Percentiles rank a stretch among this genome's conserved stretches.
phyloP scores from a whole-genome alignment of 2,888 invertebrate species.

The Agriopis marginaria region DNA sequence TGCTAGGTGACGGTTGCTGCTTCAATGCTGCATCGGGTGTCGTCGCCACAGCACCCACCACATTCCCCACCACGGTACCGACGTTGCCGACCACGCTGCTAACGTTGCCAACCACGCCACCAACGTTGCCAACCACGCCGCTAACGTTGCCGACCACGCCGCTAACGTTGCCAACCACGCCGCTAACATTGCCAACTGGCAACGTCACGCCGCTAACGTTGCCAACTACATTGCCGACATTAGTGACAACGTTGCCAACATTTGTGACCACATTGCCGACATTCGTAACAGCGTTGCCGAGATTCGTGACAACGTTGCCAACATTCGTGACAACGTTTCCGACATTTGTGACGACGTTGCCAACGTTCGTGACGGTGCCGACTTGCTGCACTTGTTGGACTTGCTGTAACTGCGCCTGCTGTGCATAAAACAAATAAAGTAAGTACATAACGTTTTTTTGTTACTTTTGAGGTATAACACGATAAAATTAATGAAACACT shows the following conservation, averaged over 20 bases:
- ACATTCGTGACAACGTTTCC: slow-evolving; percentile 33
- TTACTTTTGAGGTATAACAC: too few species aligned
- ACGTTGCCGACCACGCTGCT: slow-evolving; percentile 58
- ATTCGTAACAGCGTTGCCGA: slow-evolving; percentile 41
- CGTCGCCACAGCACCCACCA: slow-evolving; percentile 50
- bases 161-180: slow-evolving; percentile 57
- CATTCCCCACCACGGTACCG: slow-evolving; percentile 48
- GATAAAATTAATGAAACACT: too few species aligned
- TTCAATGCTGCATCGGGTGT: slow-evolving; percentile 71
- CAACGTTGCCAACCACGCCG: slow-evolving; percentile 49
- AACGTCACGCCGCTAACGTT: slow-evolving; percentile 42
- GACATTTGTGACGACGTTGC: slow-evolving; percentile 36
- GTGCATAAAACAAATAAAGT: slow-evolving; percentile 25
- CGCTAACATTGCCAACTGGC: slow-evolving; percentile 53
- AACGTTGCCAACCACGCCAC: slow-evolving; percentile 57
- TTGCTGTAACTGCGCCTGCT: slow-evolving; percentile 91
- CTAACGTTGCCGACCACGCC: slow-evolving; percentile 53
- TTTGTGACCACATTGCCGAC: slow-evolving; percentile 40
- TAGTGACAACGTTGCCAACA: slow-evolving; percentile 54
- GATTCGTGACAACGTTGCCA: slow-evolving; percentile 38
- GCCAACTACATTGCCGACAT: slow-evolving; percentile 55
- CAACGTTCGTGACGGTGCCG: slow-evolving; percentile 54
- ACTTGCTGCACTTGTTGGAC: slow-evolving; percentile 88
- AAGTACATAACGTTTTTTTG: background rate
- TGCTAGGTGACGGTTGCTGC: slow-evolving; percentile 78